Evolutionary conservation across 2,797 vertebrate genomes (phyloP).

Genomic region (Zalophus californianus): DNA sequence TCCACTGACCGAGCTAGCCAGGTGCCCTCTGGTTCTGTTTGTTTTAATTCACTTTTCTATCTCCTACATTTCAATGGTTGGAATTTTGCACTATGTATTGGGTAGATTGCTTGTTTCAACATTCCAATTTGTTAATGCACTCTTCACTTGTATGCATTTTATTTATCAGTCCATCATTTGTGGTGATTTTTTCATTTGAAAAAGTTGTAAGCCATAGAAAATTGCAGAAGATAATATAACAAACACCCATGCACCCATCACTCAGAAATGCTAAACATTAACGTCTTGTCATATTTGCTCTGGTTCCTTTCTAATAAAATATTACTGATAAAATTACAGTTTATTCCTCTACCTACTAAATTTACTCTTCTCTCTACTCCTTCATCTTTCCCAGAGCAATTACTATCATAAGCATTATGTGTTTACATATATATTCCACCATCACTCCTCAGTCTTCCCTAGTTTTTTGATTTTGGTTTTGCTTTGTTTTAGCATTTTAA

Average conservation of each 20-base stretch:
- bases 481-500: neutral
- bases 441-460: neutral
- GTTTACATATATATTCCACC: neutral
- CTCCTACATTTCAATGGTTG: neutral
- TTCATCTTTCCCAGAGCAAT: neutral
- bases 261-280: constrained; percentile 7
- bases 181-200: neutral
- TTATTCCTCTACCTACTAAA: neutral
- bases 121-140: neutral
- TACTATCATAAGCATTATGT: neutral
- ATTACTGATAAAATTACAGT: neutral
- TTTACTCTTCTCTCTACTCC: neutral
- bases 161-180: neutral
- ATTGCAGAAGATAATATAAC: neutral
- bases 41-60: neutral
- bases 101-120: neutral
- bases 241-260: neutral
- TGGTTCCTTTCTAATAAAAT: neutral
- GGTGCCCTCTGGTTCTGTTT: neutral
- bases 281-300: neutral
- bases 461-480: neutral
- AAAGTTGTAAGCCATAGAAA: neutral
- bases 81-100: neutral
- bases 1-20: neutral
- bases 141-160: neutral